Evolutionary conservation across 2,113 vertebrate species (phyloP).

Genomic region (Isurus oxyrinchus): DNA sequence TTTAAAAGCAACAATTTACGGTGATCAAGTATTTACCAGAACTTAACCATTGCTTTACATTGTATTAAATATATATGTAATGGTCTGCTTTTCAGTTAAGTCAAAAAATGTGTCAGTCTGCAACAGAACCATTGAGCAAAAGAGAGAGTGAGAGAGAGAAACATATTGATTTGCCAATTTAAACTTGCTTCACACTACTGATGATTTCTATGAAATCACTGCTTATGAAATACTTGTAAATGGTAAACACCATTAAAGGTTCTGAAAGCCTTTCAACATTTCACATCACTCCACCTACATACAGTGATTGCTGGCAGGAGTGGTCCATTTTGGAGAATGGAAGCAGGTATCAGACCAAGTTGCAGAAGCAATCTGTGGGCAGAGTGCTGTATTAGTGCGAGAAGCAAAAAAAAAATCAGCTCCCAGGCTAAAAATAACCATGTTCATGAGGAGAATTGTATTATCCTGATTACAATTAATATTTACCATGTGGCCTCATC

Average conservation of each 20-base stretch:
- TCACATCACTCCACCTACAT: background rate
- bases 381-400: background rate
- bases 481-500: background rate
- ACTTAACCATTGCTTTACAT: background rate
- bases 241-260: background rate
- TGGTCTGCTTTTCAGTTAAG: background rate
- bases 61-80: background rate
- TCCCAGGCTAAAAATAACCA: background rate
- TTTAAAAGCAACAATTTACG: background rate
- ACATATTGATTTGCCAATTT: background rate
- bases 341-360: background rate
- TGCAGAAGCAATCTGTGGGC: background rate
- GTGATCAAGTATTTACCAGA: background rate
- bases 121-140: too few relatives aligned
- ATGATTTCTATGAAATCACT: background rate
- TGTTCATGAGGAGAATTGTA: background rate
- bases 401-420: background rate
- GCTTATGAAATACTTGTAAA: background rate
- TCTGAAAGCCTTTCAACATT: slow-evolving; percentile 13
- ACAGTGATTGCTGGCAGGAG: background rate
- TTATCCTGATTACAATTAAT: slow-evolving; percentile 10
- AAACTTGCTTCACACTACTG: background rate
- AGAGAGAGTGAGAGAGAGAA: background rate
- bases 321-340: background rate
- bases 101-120: background rate